Base-by-base conservation (phyloP, 2,888 invertebrate genomes). In the Drosophila borealis region DNA sequence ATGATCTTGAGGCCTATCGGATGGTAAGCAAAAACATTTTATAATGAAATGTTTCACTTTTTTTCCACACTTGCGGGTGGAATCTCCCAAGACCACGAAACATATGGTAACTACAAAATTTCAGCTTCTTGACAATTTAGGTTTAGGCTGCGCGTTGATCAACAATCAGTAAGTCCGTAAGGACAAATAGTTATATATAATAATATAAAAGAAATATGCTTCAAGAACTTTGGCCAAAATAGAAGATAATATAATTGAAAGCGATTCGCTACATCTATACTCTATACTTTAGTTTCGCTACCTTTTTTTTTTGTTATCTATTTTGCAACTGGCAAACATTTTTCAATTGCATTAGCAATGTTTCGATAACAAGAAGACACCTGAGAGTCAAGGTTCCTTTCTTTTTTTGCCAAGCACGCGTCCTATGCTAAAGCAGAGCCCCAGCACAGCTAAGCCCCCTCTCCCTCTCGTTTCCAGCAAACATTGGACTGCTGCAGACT, bases 271-370 rank as follows among this genome's bases (percentile, higher is more conserved):
- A 29, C 29, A 29, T 29, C 29, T 29, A 8, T 29, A 29, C 8
- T 29, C 29, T 29, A 29, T 29, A 29, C 8, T 29, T 8, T 29
- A 29, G 25, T 29, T 29, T 29, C 8, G 25, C 8, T 21, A 21
- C 21, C 3, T 21, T 21, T 21, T 21, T 21, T 21, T n/a, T n/a
- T n/a, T n/a, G 21, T 70, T 70, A 51, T 74, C 74, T 36, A 6
- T 17, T 72, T 42, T 72, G 66, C 66, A 65, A 25, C 57, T 39
- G 69, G 62, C 74, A 74, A 78, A 73, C 74, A 78, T 67, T 62
- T 73, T 74, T 67, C 78, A 74, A 74, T 74, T 67, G 78, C 74
- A 74, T 74, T 74, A 78, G 48, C 21, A 67, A 78, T 74, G 68
- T 67, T 62, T 62, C 41, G 78, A 74, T 74, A 78, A 78, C 51